Conservation (phyloP, 2,888 invertebrate species). For the Thereva unica region DNA sequence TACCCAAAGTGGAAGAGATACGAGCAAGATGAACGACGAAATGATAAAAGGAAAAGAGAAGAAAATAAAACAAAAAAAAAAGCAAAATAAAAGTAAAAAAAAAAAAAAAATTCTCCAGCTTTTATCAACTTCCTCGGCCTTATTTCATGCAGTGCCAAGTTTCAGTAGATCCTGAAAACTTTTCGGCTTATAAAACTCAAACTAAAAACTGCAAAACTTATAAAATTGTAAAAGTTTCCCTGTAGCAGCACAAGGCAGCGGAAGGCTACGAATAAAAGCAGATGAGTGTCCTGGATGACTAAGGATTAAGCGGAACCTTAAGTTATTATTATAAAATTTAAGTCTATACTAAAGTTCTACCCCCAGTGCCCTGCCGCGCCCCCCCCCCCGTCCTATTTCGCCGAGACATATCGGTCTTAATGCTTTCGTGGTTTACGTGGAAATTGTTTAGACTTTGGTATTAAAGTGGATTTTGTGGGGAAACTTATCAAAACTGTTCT, state of each 20-base stretch:
- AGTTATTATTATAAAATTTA: conserved; percentile 7
- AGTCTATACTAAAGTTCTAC: too few relatives aligned
- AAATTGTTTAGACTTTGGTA: too few relatives aligned
- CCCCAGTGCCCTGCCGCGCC: too few relatives aligned
- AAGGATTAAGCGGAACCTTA: background rate
- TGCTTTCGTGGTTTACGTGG: too few relatives aligned
- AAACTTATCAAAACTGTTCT: too few relatives aligned
- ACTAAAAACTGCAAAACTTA: conserved; percentile 19
- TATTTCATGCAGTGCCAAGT: conserved; percentile 17
- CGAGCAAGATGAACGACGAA: background rate
- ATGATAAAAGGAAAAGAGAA: background rate
- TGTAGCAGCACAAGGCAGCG: background rate
- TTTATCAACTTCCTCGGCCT: conserved; percentile 10
- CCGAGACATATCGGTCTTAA: too few relatives aligned
- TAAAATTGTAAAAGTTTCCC: conserved; percentile 18
- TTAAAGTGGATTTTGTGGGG: too few relatives aligned
- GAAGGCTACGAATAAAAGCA: conserved; percentile 3
- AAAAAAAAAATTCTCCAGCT: conserved; percentile 10
- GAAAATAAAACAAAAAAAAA: background rate
- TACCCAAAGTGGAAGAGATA: too few relatives aligned
- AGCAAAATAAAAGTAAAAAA: background rate
- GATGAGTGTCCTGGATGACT: conserved; percentile 6
- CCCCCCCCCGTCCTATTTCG: too few relatives aligned
- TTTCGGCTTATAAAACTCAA: conserved; percentile 19
- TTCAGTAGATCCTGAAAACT: conserved; percentile 7